Base-by-base conservation (phyloP, 2,888 invertebrate genomes). In the Globia sparganii region DNA sequence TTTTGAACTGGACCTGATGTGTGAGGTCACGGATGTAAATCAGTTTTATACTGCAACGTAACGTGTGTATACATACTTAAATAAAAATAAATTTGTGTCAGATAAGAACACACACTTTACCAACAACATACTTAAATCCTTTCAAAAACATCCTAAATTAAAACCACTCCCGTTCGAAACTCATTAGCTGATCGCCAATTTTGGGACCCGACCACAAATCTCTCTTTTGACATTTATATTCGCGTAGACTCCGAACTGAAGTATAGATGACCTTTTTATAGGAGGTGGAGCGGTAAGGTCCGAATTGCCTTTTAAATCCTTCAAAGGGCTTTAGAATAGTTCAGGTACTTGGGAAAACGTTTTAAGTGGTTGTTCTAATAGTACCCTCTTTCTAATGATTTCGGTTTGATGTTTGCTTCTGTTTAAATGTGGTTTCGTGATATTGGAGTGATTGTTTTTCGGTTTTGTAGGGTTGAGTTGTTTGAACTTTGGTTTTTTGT, bases 261-360 rank as follows among this genome's bases (percentile, higher is more conserved):
- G 87, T 91, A 91, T 86, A 90, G 89, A 91, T 91, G 93, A 92
- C 93, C 93, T 93, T 92, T 93, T 92, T 92, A 93, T 88, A 91
- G 88, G 85, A 91, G 90, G 88, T 90, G 80, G 77, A 80, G 84
- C 79, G 85, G 85, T 80, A 59, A 83, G 89, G 90, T 88, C 89
- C 89, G 85, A 90, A 91, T 91, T 88, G 89, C 83, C 88, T 91
- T 89, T 90, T 90, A 91, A 92, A 91, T 90, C 91, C 90, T 88
- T 91, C 90, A 88, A 90, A 91, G 88, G 89, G 81, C 85, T 87
- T 91, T 89, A 81, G 82, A 86, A 43, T 87, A 86, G 90, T 90
- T 87, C 80, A 83, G 86, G 86, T 88, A 88, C 90, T 90, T 86
- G 87, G 67, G 56, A 72, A 71, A 75, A 4, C 67, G 78, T 81